Evolutionary conservation across 2,113 vertebrate genomes (phyloP).

Genomic region (Cochlearius cochlearius): DNA sequence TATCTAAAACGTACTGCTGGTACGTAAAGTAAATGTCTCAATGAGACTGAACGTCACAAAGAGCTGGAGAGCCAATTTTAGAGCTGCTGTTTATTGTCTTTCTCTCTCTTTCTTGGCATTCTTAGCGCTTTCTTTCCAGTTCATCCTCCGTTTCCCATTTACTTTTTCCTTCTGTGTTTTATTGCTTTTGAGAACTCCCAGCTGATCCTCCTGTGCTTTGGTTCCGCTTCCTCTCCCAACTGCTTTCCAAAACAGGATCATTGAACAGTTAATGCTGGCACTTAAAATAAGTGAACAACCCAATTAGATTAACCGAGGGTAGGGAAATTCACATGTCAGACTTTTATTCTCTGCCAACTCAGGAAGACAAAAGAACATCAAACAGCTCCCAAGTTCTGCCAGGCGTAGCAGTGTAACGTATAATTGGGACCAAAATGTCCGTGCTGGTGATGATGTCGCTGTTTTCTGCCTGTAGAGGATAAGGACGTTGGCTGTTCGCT

Average conservation of each 20-base stretch:
- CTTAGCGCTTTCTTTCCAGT: conserved; percentile 44
- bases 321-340: background rate
- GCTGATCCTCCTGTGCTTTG: conserved; percentile 36
- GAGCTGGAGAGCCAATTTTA: conserved; percentile 1
- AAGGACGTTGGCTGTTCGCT: background rate
- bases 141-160: conserved; percentile 48
- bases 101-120: background rate
- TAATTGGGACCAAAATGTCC: conserved; percentile 4
- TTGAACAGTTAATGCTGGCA: conserved; percentile 49
- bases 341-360: conserved; percentile 42
- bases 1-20: background rate
- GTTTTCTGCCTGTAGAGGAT: background rate
- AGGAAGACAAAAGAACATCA: conserved; percentile 45
- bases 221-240: conserved; percentile 25
- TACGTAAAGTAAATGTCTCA: background rate
- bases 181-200: conserved; percentile 52
- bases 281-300: conserved; percentile 31
- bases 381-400: background rate
- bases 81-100: background rate
- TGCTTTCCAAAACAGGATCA: conserved; percentile 28
- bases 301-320: conserved; percentile 34
- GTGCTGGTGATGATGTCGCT: background rate
- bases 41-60: background rate
- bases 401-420: background rate
- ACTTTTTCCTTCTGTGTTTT: conserved; percentile 36